These are phyloP conservation scores for Cynoglossus semilaevis DNA, from an alignment of 2,113 vertebrate genomes.

Conservation along the genomic window DNA sequence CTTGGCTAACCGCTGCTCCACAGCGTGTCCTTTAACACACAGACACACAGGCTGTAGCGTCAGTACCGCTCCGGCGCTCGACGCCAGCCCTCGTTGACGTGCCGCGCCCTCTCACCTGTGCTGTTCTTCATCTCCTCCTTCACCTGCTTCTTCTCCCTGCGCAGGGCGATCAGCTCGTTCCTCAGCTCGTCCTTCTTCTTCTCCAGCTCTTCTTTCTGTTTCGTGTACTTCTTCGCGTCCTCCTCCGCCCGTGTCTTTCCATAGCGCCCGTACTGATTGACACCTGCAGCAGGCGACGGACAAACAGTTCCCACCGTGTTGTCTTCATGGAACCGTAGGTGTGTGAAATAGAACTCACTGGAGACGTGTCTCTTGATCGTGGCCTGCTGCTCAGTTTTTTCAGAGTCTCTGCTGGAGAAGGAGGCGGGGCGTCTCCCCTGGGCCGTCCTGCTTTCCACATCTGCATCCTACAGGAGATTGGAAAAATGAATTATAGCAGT, in stretches of 20 bases:
- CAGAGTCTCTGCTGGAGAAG: constrained; percentile 87
- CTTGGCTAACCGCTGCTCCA: constrained; percentile 78
- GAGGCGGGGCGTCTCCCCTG: constrained; percentile 89
- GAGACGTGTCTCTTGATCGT: constrained; percentile 89
- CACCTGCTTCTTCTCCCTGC: constrained; percentile 85
- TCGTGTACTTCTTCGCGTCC: constrained; percentile 86
- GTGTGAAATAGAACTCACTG: constrained; percentile 77
- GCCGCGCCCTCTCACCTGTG: constrained; percentile 75
- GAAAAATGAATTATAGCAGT: not conserved
- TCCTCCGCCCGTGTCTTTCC: constrained; percentile 96
- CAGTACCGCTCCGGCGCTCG: not conserved
- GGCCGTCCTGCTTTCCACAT: constrained; percentile 64
- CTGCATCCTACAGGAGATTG: constrained; percentile 47
- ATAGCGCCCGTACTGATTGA: constrained; percentile 89
- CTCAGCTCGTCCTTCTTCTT: constrained; percentile 87
- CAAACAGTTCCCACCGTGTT: constrained; percentile 6
- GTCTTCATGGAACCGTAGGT: constrained; percentile 1
- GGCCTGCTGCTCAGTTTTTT: constrained; percentile 82
- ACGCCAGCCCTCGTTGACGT: constrained; percentile 4
- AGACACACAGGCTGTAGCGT: constrained; percentile 17
- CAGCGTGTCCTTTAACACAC: constrained; percentile 70
- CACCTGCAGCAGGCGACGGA: constrained; percentile 68
- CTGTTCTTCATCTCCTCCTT: constrained; percentile 81
- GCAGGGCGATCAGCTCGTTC: constrained; percentile 76
- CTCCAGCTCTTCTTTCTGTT: constrained; percentile 90